A percentile compares a stretch with the other conserved stretches of the same genome.
Evolutionary conservation across 1,140 invertebrate species (phyloP).

Genomic region (Megalonaias nervosa): DNA sequence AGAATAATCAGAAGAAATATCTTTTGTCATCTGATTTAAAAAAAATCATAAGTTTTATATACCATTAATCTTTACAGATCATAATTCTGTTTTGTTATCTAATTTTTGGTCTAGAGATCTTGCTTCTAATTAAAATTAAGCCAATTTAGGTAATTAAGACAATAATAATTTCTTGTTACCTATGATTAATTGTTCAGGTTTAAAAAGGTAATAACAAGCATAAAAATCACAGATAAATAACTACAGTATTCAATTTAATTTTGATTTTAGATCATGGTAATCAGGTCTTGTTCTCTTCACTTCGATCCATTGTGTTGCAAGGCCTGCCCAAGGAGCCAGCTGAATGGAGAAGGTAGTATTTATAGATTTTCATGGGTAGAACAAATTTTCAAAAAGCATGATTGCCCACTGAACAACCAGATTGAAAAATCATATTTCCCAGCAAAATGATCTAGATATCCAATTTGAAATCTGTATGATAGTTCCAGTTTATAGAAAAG

Average conservation of each 20-base stretch:
- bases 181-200: neutral
- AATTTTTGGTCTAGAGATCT: too few species aligned
- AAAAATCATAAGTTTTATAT: too few species aligned
- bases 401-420: neutral
- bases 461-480: too few species aligned
- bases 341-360: constrained; percentile 86
- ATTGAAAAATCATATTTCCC: neutral
- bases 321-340: constrained; percentile 87
- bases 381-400: neutral
- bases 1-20: too few species aligned
- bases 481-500: too few species aligned
- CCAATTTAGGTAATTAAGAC: constrained; percentile 1
- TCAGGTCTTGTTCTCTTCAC: constrained; percentile 85
- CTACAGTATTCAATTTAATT: neutral
- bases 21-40: too few species aligned
- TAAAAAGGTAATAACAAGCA: neutral
- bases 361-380: neutral
- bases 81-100: too few species aligned
- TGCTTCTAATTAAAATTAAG: too few species aligned
- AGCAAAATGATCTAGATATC: too few species aligned
- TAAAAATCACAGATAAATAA: neutral
- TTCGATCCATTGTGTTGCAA: constrained; percentile 83
- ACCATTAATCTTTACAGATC: too few species aligned
- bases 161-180: neutral
- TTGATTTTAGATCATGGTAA: constrained; percentile 86